A percentile compares a stretch with the other conserved stretches of the same genome.
phyloP scores from a whole-genome alignment of 2,113 vertebrate genomes.

The Nothocercus julius region DNA sequence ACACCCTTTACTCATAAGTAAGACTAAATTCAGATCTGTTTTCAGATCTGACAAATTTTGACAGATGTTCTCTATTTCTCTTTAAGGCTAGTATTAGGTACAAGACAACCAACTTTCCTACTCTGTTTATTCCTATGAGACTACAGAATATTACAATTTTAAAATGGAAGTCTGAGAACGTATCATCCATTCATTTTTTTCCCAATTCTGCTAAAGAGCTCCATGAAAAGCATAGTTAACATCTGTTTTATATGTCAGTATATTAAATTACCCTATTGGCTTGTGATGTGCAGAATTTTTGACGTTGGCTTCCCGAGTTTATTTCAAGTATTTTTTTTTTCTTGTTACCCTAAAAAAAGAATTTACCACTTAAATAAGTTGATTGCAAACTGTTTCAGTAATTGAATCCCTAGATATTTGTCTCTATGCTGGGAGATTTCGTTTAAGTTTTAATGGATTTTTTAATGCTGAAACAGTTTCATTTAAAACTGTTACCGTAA shows the following conservation, averaged over 20 bases:
- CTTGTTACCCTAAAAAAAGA: slow-evolving; percentile 6
- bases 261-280: slow-evolving; percentile 41
- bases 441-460: slow-evolving; percentile 57
- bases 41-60: not conserved
- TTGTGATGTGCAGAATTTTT: slow-evolving; percentile 50
- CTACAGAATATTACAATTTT: not conserved
- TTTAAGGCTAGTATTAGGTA: not conserved
- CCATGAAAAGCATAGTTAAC: slow-evolving; percentile 22
- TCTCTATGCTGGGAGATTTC: slow-evolving; percentile 48
- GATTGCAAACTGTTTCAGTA: slow-evolving; percentile 55
- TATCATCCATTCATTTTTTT: not conserved
- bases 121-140: not conserved
- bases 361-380: slow-evolving; percentile 31
- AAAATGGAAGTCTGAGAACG: not conserved
- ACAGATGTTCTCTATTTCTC: not conserved
- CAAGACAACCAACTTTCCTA: not conserved
- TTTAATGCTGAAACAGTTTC: slow-evolving; percentile 55
- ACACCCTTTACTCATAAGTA: not conserved
- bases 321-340: slow-evolving; percentile 32
- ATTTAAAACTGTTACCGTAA: slow-evolving; percentile 58
- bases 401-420: slow-evolving; percentile 66
- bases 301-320: not conserved
- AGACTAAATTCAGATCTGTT: not conserved
- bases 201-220: slow-evolving; percentile 7
- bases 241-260: slow-evolving; percentile 61